These are phyloP conservation scores for Nibea coibor DNA, from an alignment of 2,113 vertebrate species.

Conservation along the genomic window DNA sequence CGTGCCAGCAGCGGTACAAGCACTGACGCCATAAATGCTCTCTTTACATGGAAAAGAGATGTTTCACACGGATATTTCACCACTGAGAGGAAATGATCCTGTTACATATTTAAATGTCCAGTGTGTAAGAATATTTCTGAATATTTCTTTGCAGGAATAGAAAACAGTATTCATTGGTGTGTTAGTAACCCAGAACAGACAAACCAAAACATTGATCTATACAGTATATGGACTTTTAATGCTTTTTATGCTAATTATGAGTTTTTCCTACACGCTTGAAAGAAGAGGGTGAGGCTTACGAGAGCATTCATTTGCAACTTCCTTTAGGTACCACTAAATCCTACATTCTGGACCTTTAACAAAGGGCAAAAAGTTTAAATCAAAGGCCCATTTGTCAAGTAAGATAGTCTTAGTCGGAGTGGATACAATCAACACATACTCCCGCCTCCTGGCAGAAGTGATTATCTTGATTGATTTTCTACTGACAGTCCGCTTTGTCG, in stretches of 20 bases:
- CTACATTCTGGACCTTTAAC: not conserved
- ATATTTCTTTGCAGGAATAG: no score
- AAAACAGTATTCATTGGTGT: no score
- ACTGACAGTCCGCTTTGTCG: conserved; percentile 38
- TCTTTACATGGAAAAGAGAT: conserved; percentile 21
- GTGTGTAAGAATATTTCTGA: no score
- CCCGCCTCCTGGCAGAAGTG: conserved; percentile 14
- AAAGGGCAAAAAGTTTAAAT: conserved; percentile 28
- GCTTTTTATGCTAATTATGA: no score
- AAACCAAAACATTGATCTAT: no score
- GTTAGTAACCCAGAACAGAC: no score
- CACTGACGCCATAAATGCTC: conserved; percentile 13
- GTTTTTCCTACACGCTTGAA: no score
- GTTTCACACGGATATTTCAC: conserved; percentile 2
- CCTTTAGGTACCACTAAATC: no score
- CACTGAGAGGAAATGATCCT: not conserved
- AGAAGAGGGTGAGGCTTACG: no score
- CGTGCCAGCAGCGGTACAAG: conserved; percentile 28
- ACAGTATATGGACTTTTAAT: no score
- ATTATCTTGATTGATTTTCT: conserved; percentile 44
- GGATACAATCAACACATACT: conserved; percentile 18
- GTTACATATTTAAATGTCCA: not conserved
- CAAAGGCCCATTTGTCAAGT: conserved; percentile 16
- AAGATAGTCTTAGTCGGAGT: not conserved
- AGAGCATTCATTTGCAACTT: no score